phyloP scores from a whole-genome alignment of 2,113 vertebrate species.

The Xiphophorus couchianus region DNA sequence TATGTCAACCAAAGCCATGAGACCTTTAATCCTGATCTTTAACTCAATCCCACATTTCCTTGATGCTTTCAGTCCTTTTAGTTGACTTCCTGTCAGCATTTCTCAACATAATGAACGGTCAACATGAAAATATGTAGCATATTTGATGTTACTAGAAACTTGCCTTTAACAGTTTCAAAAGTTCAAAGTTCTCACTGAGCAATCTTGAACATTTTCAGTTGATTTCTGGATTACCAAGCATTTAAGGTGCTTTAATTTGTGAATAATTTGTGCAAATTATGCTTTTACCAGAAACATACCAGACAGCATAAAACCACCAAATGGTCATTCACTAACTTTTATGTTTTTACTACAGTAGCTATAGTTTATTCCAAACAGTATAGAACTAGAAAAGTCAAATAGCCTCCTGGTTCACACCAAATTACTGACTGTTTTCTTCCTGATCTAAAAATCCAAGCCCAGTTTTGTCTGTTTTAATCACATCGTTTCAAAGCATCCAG shows the following conservation, averaged over 20 bases:
- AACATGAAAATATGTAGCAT: too few relatives aligned
- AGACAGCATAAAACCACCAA: neutral
- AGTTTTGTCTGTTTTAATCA: slow-evolving; percentile 31
- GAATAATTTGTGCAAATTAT: too few relatives aligned
- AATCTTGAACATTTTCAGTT: too few relatives aligned
- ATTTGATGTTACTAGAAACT: too few relatives aligned
- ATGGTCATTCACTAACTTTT: neutral
- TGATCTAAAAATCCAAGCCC: slow-evolving; percentile 2
- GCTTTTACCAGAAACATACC: too few relatives aligned
- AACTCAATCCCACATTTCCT: neutral
- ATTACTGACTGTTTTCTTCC: slow-evolving; percentile 2
- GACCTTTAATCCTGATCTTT: neutral
- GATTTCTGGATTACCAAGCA: too few relatives aligned
- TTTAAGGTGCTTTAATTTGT: too few relatives aligned
- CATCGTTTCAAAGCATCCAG: slow-evolving; percentile 23
- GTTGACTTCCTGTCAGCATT: neutral
- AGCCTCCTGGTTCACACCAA: slow-evolving; percentile 18
- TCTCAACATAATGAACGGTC: neutral
- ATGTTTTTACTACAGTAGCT: neutral
- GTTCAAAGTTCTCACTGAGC: too few relatives aligned
- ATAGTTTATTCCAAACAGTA: neutral
- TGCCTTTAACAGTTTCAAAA: too few relatives aligned
- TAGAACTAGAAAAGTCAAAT: slow-evolving; percentile 52
- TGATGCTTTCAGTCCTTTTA: neutral
- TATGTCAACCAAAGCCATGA: neutral